Base-by-base conservation (phyloP, 1,140 invertebrate species). In the Drosophila serrata region DNA sequence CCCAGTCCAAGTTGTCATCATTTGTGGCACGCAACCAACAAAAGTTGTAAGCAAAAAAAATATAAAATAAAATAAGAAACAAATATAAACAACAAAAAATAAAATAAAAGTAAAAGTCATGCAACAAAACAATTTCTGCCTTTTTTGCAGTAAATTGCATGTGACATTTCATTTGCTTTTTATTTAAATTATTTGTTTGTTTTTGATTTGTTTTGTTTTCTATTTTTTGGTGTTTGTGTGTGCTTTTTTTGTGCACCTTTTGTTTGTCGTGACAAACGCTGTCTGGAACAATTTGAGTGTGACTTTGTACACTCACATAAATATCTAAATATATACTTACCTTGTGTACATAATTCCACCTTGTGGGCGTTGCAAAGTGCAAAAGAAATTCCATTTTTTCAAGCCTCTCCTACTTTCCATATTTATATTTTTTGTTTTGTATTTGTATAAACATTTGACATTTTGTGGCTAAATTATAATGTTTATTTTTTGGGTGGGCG, bases 71-170 rank as follows among this genome's bases (percentile, higher is more conserved):
- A 86, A 81, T 13, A 13, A 43, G 6, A 19, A 19, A n/a, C n/a
- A n/a, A 79, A 53, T 60, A 63, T 6, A 15, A 74, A 53, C n/a
- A 46, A n/a, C n/a, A n/a, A n/a, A n/a, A n/a, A n/a, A n/a, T n/a
- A 51, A 73, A 57, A 9, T 46, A 79, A 73, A 88, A 86, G 79
- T 82, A 86, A 86, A 88, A 86, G 75, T 85, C 82, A 86, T 74
- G 81, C 59, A 62, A 84, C 82, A 87, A 72, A 79, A 63, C 12
- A 65, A 48, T 64, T 37, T 60, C 3, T 51, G 13, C n/a, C 1
- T 22, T 5, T 64, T 82, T 87, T 88, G 82, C 82, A 86, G 75
- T 79, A 82, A 87, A 86, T 87, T 86, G 82, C 79, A 86, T 81
- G 74, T 78, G 81, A 78, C 81, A 39, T 70, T 81, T 86, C 9